Percentiles rank a stretch among this genome's conserved stretches.
Evolutionary conservation across 2,797 vertebrate genomes (phyloP).

Genomic region (Miichthys miiuy): DNA sequence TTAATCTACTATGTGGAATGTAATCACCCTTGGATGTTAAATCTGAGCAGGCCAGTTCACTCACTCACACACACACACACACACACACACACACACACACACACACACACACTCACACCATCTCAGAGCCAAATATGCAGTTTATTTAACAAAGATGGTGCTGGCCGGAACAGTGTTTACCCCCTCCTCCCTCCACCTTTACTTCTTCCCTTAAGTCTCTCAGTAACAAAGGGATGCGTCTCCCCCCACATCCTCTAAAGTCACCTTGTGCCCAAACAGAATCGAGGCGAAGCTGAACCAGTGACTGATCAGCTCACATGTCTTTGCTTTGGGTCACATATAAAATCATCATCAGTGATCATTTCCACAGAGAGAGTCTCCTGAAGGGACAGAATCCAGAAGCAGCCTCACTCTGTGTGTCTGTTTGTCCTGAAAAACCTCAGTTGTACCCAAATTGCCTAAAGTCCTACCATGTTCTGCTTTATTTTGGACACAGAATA

Average conservation of each 20-base stretch:
- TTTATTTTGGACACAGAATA: slow-evolving; percentile 73
- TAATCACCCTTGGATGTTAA: slow-evolving; percentile 60
- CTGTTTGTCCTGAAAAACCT: slow-evolving; percentile 56
- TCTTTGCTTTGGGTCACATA: slow-evolving; percentile 16
- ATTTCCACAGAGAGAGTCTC: slow-evolving; percentile 7
- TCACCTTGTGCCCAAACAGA: slow-evolving; percentile 11
- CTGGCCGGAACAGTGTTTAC: background rate
- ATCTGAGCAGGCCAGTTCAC: slow-evolving; percentile 25
- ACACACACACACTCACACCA: background rate
- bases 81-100: background rate
- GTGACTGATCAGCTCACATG: background rate
- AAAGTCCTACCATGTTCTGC: slow-evolving; percentile 49
- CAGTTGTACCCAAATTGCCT: slow-evolving; percentile 68
- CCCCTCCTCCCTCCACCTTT: too few species aligned
- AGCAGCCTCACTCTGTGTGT: slow-evolving; percentile 35
- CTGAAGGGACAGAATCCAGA: slow-evolving; percentile 10
- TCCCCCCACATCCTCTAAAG: background rate
- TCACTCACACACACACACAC: slow-evolving; percentile 11
- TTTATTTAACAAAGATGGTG: slow-evolving; percentile 12
- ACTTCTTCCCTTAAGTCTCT: background rate
- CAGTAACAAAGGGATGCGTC: background rate
- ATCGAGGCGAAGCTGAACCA: slow-evolving; percentile 2
- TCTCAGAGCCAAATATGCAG: slow-evolving; percentile 44
- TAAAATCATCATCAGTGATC: background rate
- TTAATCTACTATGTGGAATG: slow-evolving; percentile 71